A percentile compares a stretch with the other conserved stretches of the same genome.
Conservation (phyloP, 2,797 vertebrate species). For the Sebastes hubbsi region DNA sequence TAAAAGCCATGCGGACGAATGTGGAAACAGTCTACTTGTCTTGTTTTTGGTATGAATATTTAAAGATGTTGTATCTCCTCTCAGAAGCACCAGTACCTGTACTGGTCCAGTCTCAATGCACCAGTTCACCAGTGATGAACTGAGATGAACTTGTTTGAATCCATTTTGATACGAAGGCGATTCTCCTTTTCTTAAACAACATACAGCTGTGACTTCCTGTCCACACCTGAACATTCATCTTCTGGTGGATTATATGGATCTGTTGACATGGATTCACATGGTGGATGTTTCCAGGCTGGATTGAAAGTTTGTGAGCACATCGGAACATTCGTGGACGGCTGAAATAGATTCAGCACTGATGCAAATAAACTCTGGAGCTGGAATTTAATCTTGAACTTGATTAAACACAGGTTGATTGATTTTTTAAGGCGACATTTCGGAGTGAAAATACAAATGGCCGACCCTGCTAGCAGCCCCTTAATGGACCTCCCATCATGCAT, state of each 20-base stretch:
- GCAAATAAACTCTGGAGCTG: constrained; percentile 8
- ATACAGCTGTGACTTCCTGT: too few relatives aligned
- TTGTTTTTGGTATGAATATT: background rate
- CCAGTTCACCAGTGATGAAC: too few relatives aligned
- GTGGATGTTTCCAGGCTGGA: background rate
- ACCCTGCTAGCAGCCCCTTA: background rate
- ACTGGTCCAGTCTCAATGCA: background rate
- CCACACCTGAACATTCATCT: background rate
- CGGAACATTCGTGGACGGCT: background rate
- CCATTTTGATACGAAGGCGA: too few relatives aligned
- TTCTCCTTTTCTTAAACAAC: too few relatives aligned
- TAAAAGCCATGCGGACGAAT: background rate
- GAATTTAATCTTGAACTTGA: background rate
- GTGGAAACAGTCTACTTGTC: background rate
- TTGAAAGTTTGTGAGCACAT: background rate
- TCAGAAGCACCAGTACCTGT: background rate
- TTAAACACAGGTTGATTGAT: background rate
- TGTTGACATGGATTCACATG: background rate
- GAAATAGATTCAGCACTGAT: constrained; percentile 1
- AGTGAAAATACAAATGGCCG: background rate
- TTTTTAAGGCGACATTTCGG: background rate
- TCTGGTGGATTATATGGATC: background rate
- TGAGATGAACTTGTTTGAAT: too few relatives aligned
- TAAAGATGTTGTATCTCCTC: background rate
- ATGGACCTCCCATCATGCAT: constrained; percentile 8